A percentile compares a stretch with the other conserved stretches of the same genome.
Conservation (phyloP, 2,888 invertebrate genomes). For the Dasypolia templi region DNA sequence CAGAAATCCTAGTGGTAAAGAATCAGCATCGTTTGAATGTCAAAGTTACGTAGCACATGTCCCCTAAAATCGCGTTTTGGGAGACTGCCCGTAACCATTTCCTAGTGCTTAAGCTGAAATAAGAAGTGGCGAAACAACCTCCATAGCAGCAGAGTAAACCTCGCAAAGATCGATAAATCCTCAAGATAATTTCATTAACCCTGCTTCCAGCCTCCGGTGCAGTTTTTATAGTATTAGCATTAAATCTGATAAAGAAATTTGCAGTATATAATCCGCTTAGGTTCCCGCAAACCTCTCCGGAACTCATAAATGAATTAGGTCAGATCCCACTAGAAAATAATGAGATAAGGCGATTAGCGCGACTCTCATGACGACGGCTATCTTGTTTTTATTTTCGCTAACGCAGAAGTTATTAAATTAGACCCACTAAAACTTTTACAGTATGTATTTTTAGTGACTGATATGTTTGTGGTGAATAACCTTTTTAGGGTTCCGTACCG, state of each 20-base stretch:
- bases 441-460: background rate
- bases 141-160: no score
- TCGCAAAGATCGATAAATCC: background rate
- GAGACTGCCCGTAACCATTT: no score
- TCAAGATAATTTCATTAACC: background rate
- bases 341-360: conserved; percentile 56
- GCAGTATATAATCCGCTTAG: conserved; percentile 43
- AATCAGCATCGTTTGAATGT: no score
- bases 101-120: no score
- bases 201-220: background rate
- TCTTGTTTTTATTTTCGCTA: conserved; percentile 38
- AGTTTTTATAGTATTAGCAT: conserved; percentile 12
- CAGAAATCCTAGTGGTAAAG: background rate
- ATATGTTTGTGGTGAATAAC: background rate
- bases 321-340: conserved; percentile 61
- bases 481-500: no score
- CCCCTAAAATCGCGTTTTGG: no score
- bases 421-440: background rate
- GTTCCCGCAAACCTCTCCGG: conserved; percentile 30
- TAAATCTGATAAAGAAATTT: conserved; percentile 28
- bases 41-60: no score
- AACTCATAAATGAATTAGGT: conserved; percentile 63
- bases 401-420: conserved; percentile 24
- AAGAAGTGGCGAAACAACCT: no score
- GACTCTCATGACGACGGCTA: conserved; percentile 37